Percentiles rank a stretch among this genome's conserved stretches.
These are phyloP conservation scores for Protonemura montana DNA, from an alignment of 2,888 invertebrate species.

Conservation along the genomic window DNA sequence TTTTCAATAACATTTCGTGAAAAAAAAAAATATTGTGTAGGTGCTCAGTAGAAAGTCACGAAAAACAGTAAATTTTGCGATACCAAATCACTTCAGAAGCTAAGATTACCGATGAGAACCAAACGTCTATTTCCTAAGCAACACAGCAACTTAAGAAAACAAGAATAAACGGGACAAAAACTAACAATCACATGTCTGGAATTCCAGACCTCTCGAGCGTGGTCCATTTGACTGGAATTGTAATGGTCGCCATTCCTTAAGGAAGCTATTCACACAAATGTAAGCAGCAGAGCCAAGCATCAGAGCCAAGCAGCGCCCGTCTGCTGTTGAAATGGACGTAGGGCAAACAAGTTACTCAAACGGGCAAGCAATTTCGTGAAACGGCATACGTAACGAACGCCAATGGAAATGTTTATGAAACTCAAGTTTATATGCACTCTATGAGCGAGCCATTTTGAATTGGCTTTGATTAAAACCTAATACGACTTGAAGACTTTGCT, in stretches of 20 bases:
- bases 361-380: background rate
- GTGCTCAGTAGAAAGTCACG: no score
- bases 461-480: background rate
- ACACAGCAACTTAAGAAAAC: background rate
- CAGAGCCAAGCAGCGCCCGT: background rate
- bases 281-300: background rate
- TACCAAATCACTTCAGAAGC: background rate
- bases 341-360: background rate
- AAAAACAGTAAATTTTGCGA: no score
- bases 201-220: background rate
- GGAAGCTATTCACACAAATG: conserved; percentile 12
- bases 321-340: background rate
- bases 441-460: background rate
- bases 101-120: no score
- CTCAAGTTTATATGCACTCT: background rate
- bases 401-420: background rate
- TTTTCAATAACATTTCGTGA: background rate
- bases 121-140: background rate
- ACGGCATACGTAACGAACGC: background rate
- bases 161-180: background rate
- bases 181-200: background rate
- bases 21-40: background rate
- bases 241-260: background rate
- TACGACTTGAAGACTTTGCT: background rate
- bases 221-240: background rate